Evolutionary conservation across 2,797 vertebrate species (phyloP), one percentile per base, ranked within the genome.

Genomic region (Pangasius sanitwongsei): DNA sequence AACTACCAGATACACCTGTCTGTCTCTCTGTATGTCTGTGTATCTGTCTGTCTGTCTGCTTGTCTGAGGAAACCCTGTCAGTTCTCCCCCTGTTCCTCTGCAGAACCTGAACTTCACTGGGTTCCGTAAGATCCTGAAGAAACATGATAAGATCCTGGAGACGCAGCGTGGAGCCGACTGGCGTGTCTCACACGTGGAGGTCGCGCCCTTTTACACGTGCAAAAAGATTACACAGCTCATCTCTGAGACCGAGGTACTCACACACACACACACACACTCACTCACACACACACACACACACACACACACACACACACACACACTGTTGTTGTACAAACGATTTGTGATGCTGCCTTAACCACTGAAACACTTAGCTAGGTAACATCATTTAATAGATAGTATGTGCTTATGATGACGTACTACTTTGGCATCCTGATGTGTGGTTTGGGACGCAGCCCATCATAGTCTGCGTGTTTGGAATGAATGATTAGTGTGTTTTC

Each of bases 151-250:
- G 95, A 99, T 99, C 93, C 96, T 99, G 96, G 98, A 99, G 94
- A 99, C 98, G 0, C 89, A 95, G 0, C 95, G 98, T 44, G 98
- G 99, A 1, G 99, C 98, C 0, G 98, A 99, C 93, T 99, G 99
- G 99, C 95, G 99, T 72, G 98, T 98, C 93, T 96, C 95, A 28
- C 98, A 99, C 12, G 99, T 99, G 78, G 99, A 99, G 93, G 98
- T 99, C 91, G 99, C 98, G 74, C 98, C 99, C 0, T 99, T 99
- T 95, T 99, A 99, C 93, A 99, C 97, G 0, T 99, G 98, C 97
- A 99, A 99, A 94, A 99, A 99, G 94, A 99, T 99, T 95, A 99
- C 98, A 81, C 98, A 98, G 94, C 96, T 99, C 74, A 99, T 99
- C 94, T 99, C 98, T 0, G 98, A 99, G 96, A 99, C 98, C 0